Base-by-base conservation (phyloP, 2,888 invertebrate species). In the Crematogaster levior region DNA sequence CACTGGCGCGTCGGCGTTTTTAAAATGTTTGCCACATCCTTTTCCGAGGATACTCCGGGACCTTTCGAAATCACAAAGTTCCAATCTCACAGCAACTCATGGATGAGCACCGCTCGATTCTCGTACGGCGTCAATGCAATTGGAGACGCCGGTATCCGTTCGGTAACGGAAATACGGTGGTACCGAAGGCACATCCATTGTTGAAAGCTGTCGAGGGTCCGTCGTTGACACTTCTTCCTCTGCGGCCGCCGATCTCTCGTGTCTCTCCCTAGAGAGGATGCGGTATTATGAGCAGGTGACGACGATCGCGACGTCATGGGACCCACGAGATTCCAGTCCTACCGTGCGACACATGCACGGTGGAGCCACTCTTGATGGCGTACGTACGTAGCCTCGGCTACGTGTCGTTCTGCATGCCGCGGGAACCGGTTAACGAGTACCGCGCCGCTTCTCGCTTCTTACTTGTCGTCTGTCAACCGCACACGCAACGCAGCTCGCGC, bases 401-500 rank as follows among this genome's bases (percentile, higher is more conserved):
- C 87, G 89, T 90, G 87, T 90, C 91, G 91, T 86, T 91, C 91
- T 90, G 91, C 92, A 92, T 91, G 91, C 91, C 92, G 85, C 86
- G 88, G 92, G 86, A 91, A 91, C 90, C 90, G 90, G 90, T 90
- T 90, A 90, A 90, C 89, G 87, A 89, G 85, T 84, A 75, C 85
- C 84, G 77, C 85, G 84, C 81, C 85, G 87, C 84, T 84, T 90
- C 84, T 85, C 88, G 86, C 86, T 85, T 88, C 82, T 88, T 87
- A 81, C 82, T 85, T 83, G 86, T 89, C 85, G 90, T 84, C 85
- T 90, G 90, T 90, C 90, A 90, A 88, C 88, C 84, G 65, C 70
- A 68, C 75, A 65, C 24, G 65, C 30, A 51, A 21, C 30, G n/a
- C n/a, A n/a, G n/a, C n/a, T n/a, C n/a, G n/a, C 30, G 56, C 40